Percentiles rank a stretch among this genome's conserved stretches.
phyloP scores from a whole-genome alignment of 2,888 invertebrate species.

The Eilema depressum region DNA sequence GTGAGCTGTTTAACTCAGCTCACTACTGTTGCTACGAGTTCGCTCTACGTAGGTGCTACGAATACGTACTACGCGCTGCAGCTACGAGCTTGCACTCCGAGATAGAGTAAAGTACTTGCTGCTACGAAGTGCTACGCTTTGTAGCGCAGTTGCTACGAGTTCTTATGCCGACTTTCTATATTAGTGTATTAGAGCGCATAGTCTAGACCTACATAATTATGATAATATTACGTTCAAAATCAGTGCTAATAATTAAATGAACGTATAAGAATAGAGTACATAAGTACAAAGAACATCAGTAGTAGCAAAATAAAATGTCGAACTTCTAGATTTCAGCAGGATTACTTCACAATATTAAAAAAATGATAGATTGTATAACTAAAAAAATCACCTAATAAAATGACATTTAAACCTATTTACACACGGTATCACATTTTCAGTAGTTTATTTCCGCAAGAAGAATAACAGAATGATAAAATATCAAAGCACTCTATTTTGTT shows the following conservation, averaged over 20 bases:
- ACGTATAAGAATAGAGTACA: no score
- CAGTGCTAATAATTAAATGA: no score
- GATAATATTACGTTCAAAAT: no score
- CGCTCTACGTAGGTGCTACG: neutral
- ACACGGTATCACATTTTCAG: neutral
- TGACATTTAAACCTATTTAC: neutral
- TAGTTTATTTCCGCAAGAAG: neutral
- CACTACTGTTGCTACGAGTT: neutral
- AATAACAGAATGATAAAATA: neutral
- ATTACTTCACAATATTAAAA: no score
- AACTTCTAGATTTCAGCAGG: no score
- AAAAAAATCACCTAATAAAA: no score
- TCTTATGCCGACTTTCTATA: neutral
- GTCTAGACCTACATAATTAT: no score
- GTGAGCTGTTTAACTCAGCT: neutral
- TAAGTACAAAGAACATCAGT: no score
- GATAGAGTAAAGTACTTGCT: neutral
- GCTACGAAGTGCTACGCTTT: neutral
- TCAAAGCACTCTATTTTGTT: constrained; percentile 8
- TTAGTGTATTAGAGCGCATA: no score
- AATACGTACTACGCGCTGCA: neutral
- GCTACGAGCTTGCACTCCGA: neutral
- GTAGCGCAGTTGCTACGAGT: neutral
- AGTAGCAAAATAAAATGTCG: no score
- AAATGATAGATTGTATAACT: no score